Conservation (phyloP, 2,888 invertebrate genomes). For the Dorcus parallelipipedus region DNA sequence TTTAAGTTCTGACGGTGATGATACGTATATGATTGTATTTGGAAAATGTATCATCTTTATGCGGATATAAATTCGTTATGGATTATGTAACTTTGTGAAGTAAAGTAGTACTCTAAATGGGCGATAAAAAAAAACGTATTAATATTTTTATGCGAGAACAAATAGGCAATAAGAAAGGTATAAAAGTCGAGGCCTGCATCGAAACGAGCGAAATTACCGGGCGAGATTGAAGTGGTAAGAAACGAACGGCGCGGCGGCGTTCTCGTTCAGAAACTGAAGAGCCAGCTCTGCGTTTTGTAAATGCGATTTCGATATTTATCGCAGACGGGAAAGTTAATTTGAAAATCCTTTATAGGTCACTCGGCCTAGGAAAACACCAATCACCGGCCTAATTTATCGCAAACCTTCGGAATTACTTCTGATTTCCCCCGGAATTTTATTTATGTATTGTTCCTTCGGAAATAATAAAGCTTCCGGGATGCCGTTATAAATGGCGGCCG, state of each 20-base stretch:
- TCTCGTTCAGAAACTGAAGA: conserved; percentile 18
- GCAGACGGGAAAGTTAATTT: conserved; percentile 20
- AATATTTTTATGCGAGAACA: conserved; percentile 1
- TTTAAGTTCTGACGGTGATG: too few species aligned
- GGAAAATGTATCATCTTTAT: too few species aligned
- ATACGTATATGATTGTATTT: too few species aligned
- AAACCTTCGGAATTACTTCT: not conserved
- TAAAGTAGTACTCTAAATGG: not conserved
- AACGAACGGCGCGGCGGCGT: not conserved
- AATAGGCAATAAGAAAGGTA: conserved; percentile 1
- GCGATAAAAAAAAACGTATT: not conserved
- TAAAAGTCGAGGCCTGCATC: conserved; percentile 1
- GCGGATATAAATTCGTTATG: not conserved
- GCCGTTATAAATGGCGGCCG: too few species aligned
- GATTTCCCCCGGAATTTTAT: too few species aligned
- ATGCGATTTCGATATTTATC: conserved; percentile 23
- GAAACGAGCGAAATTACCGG: conserved; percentile 2
- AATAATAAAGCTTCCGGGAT: too few species aligned
- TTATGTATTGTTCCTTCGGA: too few species aligned
- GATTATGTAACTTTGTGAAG: not conserved
- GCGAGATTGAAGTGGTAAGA: too few species aligned
- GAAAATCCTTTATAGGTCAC: conserved; percentile 20
- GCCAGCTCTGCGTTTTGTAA: conserved; percentile 19
- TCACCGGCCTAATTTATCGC: conserved; percentile 16
- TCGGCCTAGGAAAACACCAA: conserved; percentile 12